A percentile compares a stretch with the other conserved stretches of the same genome.
These are phyloP conservation scores for Tapirus indicus DNA, from an alignment of 2,797 vertebrate genomes.

Conservation along the genomic window DNA sequence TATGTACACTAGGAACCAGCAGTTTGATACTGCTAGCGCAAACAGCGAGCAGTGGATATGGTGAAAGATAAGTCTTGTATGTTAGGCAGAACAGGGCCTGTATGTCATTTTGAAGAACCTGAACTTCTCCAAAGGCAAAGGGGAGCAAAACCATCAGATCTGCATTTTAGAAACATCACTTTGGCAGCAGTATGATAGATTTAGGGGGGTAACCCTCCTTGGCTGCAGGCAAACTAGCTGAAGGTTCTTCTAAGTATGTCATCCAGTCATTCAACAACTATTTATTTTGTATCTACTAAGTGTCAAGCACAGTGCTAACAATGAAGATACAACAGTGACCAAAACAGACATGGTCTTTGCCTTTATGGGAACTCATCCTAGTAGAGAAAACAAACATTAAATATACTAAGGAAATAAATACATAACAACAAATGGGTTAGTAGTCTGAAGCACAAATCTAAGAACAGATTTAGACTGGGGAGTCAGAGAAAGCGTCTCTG, in stretches of 20 bases:
- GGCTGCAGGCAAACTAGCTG: background rate
- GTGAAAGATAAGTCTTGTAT: background rate
- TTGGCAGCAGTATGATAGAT: background rate
- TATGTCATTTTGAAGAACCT: conserved; percentile 15
- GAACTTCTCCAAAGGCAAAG: background rate
- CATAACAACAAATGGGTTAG: background rate
- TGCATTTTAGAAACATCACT: background rate
- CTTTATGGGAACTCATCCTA: background rate
- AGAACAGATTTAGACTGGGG: background rate
- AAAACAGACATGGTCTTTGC: background rate
- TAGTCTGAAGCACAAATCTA: background rate
- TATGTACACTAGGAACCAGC: background rate
- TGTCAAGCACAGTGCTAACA: background rate
- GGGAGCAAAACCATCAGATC: background rate
- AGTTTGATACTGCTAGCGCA: background rate
- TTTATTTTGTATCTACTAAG: background rate
- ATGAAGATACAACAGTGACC: background rate
- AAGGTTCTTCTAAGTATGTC: background rate
- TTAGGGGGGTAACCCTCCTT: background rate
- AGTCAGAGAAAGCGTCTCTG: background rate
- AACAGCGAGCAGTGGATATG: background rate
- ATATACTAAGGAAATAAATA: background rate
- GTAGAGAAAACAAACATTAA: background rate
- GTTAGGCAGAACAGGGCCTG: background rate
- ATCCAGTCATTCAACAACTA: background rate